A percentile compares a stretch with the other conserved stretches of the same genome.
Evolutionary conservation across 2,113 vertebrate genomes (phyloP).

Genomic region (Bubo bubo): DNA sequence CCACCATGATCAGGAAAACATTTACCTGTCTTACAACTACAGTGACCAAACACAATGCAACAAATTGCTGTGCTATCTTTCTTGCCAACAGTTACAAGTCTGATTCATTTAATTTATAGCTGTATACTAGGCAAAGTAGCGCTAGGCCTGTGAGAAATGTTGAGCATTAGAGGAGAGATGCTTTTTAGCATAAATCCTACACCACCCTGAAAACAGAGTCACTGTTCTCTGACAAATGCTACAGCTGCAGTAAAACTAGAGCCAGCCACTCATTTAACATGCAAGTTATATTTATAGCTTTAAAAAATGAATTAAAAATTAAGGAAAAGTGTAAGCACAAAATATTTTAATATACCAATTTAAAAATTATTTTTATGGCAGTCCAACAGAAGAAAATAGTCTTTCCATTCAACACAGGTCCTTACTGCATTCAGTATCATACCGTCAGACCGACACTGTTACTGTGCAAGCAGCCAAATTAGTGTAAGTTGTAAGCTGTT

Average conservation of each 20-base stretch:
- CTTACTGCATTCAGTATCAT: neutral
- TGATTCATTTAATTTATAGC: neutral
- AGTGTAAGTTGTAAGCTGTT: neutral
- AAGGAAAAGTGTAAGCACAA: neutral
- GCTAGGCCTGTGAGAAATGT: neutral
- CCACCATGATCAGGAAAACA: neutral
- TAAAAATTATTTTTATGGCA: neutral
- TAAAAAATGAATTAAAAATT: slow-evolving; percentile 21
- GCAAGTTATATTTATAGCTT: neutral
- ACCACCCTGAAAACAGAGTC: neutral
- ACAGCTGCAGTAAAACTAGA: neutral
- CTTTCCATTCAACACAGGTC: neutral
- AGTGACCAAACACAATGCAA: neutral
- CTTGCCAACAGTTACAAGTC: neutral
- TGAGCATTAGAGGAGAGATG: neutral
- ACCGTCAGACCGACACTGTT: neutral
- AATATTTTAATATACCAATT: neutral
- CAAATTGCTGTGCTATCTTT: neutral
- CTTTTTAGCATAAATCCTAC: neutral
- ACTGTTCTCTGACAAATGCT: neutral
- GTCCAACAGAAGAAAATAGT: neutral
- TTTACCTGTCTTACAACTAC: neutral
- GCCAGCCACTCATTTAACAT: neutral
- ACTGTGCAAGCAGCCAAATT: neutral
- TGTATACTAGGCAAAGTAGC: neutral